Percentiles rank a stretch among this genome's conserved stretches.
Evolutionary conservation across 1,140 invertebrate genomes (phyloP).

Genomic region (Hetaerina americana): DNA sequence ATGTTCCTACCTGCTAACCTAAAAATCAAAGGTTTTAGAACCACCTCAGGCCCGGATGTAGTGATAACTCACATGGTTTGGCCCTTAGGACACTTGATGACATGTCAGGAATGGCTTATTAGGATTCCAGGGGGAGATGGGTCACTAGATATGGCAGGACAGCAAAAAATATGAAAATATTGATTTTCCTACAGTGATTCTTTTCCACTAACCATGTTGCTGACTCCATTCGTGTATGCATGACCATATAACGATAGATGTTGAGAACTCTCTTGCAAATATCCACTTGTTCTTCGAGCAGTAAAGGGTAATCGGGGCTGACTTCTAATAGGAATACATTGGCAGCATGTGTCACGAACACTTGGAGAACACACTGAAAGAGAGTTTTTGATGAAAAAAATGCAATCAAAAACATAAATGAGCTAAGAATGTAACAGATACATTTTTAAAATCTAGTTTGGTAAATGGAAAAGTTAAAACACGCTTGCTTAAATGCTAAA

Average conservation of each 20-base stretch:
- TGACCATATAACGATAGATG: conserved; percentile 93
- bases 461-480: not conserved
- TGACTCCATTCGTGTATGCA: conserved; percentile 87
- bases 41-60: too few species aligned
- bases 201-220: conserved; percentile 92
- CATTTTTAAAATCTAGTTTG: conserved; percentile 5
- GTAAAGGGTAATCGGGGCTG: conserved; percentile 31
- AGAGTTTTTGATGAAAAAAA: conserved; percentile 11
- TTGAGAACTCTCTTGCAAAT: conserved; percentile 92
- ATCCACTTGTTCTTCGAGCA: conserved; percentile 85
- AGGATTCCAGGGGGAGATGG: too few species aligned
- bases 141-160: too few species aligned
- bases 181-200: too few species aligned
- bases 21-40: too few species aligned
- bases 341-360: conserved; percentile 90
- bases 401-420: not conserved
- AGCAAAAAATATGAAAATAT: too few species aligned
- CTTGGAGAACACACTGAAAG: conserved; percentile 75
- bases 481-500: not conserved
- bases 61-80: too few species aligned
- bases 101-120: too few species aligned
- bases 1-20: too few species aligned
- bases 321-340: conserved; percentile 81
- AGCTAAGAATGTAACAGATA: conserved; percentile 8
- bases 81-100: too few species aligned